Evolutionary conservation across 1,140 invertebrate genomes (phyloP).

Genomic region (Asobara japonica): DNA sequence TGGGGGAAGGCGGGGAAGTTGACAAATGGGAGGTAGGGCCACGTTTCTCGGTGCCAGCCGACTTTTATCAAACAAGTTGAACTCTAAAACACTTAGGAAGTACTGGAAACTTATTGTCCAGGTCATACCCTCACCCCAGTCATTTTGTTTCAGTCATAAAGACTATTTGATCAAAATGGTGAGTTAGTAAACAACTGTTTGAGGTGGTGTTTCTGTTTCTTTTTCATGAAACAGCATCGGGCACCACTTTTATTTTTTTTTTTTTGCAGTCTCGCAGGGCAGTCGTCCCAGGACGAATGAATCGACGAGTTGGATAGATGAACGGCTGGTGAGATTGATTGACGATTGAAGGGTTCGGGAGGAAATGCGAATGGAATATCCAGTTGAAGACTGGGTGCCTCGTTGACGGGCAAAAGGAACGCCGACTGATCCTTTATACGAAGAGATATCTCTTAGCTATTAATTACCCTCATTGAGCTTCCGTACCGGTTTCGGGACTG

Average conservation of each 20-base stretch:
- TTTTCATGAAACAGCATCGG: not conserved
- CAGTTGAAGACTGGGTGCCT: not conserved
- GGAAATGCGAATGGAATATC: not conserved
- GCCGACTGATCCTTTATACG: conserved; percentile 11
- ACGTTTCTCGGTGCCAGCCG: too few relatives aligned
- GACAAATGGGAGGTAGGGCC: too few relatives aligned
- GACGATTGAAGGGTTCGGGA: conserved; percentile 8
- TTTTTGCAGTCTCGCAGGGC: conserved; percentile 20
- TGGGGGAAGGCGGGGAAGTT: too few relatives aligned
- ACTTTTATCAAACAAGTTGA: too few relatives aligned
- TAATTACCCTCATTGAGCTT: conserved; percentile 58
- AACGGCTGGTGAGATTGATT: conserved; percentile 17
- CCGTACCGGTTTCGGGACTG: conserved; percentile 47
- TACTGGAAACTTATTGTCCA: too few relatives aligned
- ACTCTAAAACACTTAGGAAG: too few relatives aligned
- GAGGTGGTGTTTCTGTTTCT: not conserved
- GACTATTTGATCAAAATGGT: too few relatives aligned
- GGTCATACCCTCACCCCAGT: too few relatives aligned
- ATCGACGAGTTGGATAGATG: conserved; percentile 26
- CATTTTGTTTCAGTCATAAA: too few relatives aligned
- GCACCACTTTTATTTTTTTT: not conserved
- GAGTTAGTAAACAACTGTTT: too few relatives aligned
- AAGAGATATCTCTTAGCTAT: conserved; percentile 38
- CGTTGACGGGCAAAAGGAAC: conserved; percentile 24
- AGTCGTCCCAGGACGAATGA: conserved; percentile 22